Evolutionary conservation across 37 sponge, comb jelly and placozoan genomes (phyloP).

Genomic region (Geodia barretti): DNA sequence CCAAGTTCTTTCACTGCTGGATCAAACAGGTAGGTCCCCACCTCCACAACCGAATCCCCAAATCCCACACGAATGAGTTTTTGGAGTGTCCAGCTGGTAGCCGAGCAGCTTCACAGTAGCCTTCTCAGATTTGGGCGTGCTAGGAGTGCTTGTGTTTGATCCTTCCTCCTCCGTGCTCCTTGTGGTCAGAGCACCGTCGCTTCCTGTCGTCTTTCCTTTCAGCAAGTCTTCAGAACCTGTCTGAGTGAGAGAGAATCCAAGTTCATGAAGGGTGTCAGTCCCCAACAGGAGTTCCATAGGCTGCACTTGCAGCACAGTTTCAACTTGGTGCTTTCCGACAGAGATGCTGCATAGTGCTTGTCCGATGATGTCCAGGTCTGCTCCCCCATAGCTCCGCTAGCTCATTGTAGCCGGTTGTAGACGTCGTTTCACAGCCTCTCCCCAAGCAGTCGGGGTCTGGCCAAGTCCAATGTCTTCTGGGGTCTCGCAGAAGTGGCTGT

Average conservation of each 20-base stretch:
- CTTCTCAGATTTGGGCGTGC: background rate
- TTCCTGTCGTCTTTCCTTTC: too few relatives aligned
- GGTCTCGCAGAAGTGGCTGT: too few relatives aligned
- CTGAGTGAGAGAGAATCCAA: slow-evolving; percentile 39
- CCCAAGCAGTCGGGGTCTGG: background rate
- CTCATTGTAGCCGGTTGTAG: background rate
- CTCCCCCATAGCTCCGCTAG: slow-evolving; percentile 21
- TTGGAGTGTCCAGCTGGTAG: slow-evolving; percentile 10
- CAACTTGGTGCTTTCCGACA: background rate
- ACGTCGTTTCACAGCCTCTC: slow-evolving; percentile 1
- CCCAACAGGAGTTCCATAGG: slow-evolving; percentile 11
- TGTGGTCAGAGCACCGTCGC: too few relatives aligned
- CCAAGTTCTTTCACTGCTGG: background rate
- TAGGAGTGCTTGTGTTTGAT: background rate
- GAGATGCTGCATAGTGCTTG: background rate
- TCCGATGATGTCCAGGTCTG: background rate
- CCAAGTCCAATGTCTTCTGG: too few relatives aligned
- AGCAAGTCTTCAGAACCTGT: too few relatives aligned
- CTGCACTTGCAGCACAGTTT: slow-evolving; percentile 37
- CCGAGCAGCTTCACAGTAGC: slow-evolving; percentile 8
- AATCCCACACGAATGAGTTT: background rate
- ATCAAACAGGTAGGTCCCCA: background rate
- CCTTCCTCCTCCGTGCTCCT: too few relatives aligned
- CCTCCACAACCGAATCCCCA: background rate
- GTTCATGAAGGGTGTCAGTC: slow-evolving; percentile 32